phyloP scores from a whole-genome alignment of 2,888 invertebrate genomes.

The Himalopsyche kuldschensis region DNA sequence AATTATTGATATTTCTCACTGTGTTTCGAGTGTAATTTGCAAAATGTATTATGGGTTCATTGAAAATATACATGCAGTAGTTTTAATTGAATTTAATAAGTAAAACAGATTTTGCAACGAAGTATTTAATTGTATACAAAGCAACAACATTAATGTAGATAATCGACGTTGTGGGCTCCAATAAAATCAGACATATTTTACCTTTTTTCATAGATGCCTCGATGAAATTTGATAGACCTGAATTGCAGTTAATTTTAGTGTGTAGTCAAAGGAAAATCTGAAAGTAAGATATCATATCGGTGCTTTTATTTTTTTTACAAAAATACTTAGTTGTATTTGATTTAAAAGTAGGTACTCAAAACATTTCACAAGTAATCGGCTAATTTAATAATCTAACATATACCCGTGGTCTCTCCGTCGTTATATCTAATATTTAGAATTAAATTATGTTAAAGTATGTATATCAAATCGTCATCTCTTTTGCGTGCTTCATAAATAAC shows the following conservation, averaged over 20 bases:
- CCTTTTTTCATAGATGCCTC: no score
- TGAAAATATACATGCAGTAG: no score
- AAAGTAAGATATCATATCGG: neutral
- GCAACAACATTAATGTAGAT: no score
- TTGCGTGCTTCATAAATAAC: conserved; percentile 22
- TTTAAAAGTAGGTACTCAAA: neutral
- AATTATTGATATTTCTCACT: no score
- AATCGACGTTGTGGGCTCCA: no score
- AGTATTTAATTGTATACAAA: no score
- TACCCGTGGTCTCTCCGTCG: neutral
- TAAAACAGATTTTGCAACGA: no score
- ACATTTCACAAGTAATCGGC: neutral
- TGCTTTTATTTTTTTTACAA: neutral
- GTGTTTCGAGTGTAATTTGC: no score
- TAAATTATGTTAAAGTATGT: neutral
- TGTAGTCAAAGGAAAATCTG: neutral
- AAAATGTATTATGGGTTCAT: no score
- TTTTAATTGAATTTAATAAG: no score
- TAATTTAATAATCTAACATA: neutral
- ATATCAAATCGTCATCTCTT: neutral
- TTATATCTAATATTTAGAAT: neutral
- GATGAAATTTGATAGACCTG: no score
- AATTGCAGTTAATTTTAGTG: neutral
- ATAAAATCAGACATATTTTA: no score
- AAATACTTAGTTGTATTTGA: neutral